A percentile compares a stretch with the other conserved stretches of the same genome.
Conservation (phyloP, 2,888 invertebrate genomes). For the Drosophila buzzatii region DNA sequence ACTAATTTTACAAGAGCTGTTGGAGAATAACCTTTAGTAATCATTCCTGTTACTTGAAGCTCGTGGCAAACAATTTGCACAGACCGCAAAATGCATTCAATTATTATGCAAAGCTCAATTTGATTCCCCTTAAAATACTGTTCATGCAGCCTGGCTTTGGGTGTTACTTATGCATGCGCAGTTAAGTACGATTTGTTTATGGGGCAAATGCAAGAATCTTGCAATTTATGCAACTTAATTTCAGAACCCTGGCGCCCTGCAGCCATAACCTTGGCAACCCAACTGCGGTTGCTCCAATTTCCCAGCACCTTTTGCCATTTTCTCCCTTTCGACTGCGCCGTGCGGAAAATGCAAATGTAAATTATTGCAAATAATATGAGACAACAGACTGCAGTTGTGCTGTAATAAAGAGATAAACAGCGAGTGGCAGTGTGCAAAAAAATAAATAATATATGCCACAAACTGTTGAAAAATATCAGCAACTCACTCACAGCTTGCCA, state of each 20-base stretch:
- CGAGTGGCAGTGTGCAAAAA: conserved; percentile 24
- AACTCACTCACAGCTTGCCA: conserved; percentile 8
- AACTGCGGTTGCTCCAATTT: conserved; percentile 12
- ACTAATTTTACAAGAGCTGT: not conserved
- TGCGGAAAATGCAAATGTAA: conserved; percentile 55
- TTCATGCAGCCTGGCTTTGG: conserved; percentile 25
- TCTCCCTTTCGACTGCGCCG: conserved; percentile 7
- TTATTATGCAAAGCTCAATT: conserved; percentile 49
- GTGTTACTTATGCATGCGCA: conserved; percentile 40
- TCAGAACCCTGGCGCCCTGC: conserved; percentile 12
- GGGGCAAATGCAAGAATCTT: conserved; percentile 13
- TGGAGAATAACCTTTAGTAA: not conserved
- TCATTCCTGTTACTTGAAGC: not conserved
- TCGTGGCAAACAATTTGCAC: not conserved
- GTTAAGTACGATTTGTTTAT: conserved; percentile 53
- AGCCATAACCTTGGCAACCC: conserved; percentile 9
- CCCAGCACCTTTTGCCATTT: conserved; percentile 14
- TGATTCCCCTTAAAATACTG: conserved; percentile 14
- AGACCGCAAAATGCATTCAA: conserved; percentile 21
- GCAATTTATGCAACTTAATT: conserved; percentile 55
- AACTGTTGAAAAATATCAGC: conserved; percentile 32
- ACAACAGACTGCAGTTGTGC: conserved; percentile 52
- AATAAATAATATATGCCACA: conserved; percentile 49
- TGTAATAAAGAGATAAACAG: conserved; percentile 51
- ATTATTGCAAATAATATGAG: conserved; percentile 61